Percentiles rank a stretch among this genome's conserved stretches.
Evolutionary conservation across 2,888 invertebrate genomes (phyloP).

Genomic region (Orchestes rusci): DNA sequence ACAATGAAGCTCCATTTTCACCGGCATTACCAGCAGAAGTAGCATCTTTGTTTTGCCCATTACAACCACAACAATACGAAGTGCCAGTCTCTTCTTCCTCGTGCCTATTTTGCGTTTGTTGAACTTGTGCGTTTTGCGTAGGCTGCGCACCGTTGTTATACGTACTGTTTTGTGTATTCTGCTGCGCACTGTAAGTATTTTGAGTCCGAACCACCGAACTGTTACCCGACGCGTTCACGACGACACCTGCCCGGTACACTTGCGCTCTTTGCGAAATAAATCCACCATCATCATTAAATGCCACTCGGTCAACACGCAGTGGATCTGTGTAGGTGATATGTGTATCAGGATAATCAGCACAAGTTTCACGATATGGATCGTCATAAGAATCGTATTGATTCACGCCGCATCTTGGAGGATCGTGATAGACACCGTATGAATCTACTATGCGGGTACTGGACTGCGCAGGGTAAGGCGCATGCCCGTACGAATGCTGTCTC

Average conservation of each 20-base stretch:
- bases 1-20: slow-evolving; percentile 27
- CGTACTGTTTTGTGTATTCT: slow-evolving; percentile 11
- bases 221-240: slow-evolving; percentile 41
- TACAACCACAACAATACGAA: slow-evolving; percentile 16
- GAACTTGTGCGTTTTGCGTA: slow-evolving; percentile 13
- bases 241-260: slow-evolving; percentile 37
- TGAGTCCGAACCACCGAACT: slow-evolving; percentile 36
- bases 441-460: slow-evolving; percentile 40
- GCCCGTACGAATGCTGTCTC: slow-evolving; percentile 22
- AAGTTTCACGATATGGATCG: slow-evolving; percentile 17
- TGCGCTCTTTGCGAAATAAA: slow-evolving; percentile 35
- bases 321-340: slow-evolving; percentile 21
- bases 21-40: slow-evolving; percentile 30
- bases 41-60: slow-evolving; percentile 24
- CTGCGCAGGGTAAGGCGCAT: slow-evolving; percentile 24
- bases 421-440: slow-evolving; percentile 44
- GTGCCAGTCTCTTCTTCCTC: slow-evolving; percentile 7
- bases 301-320: slow-evolving; percentile 12
- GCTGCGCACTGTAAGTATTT: slow-evolving; percentile 20
- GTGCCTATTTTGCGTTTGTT: slow-evolving; percentile 10
- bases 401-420: slow-evolving; percentile 20
- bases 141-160: slow-evolving; percentile 3
- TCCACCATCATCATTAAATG: slow-evolving; percentile 35
- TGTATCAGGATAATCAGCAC: slow-evolving; percentile 7
- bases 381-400: slow-evolving; percentile 20